Base-by-base conservation (phyloP, 2,797 vertebrate genomes). In the Pithecia hirsuta region DNA sequence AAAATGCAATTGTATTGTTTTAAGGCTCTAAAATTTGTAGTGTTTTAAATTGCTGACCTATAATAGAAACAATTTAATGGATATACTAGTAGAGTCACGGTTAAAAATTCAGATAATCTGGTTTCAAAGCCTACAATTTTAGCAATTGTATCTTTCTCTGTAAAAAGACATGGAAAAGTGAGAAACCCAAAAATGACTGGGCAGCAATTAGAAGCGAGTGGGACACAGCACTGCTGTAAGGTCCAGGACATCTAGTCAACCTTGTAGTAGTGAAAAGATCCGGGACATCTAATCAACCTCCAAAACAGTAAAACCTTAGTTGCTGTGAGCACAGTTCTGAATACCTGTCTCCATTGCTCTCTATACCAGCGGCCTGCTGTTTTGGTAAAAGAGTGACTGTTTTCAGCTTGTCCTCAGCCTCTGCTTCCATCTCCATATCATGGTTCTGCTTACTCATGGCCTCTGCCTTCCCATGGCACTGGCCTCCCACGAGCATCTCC, bases 331-430 rank as follows among this genome's bases (percentile, higher is more conserved):
- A 28, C 41, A 41, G 48, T 28, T 41, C 17, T 46, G 36, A 86
- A 41, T 9, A 55, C 14, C 52, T 41, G 2, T 2, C 15, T 15
- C 7, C 33, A 11, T 0, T 4, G 13, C 22, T 79, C 5, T 76
- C 52, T 4, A 5, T 2, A 20, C 28, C 24, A 22, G 13, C 0
- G 19, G 20, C 7, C 0, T 0, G 0, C 5, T 3, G 1, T 7
- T 41, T 44, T 36, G 59, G 61, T 70, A 33, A 46, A 19, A 36
- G 10, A 75, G 20, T 12, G 0, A 41, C 24, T 55, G 11, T 28
- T 17, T 83, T 11, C 19, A 36, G 61, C 9, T 57, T 61, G 24
- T 88, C 52, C 26, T 55, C 2, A 61, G 7, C 12, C 13, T 36
- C 48, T 61, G 2, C 22, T 44, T 19, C 30, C 39, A 7, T 20